Percentiles rank a stretch among this genome's conserved stretches.
Evolutionary conservation across 2,888 invertebrate genomes (phyloP).

Genomic region (Atherix ibis): DNA sequence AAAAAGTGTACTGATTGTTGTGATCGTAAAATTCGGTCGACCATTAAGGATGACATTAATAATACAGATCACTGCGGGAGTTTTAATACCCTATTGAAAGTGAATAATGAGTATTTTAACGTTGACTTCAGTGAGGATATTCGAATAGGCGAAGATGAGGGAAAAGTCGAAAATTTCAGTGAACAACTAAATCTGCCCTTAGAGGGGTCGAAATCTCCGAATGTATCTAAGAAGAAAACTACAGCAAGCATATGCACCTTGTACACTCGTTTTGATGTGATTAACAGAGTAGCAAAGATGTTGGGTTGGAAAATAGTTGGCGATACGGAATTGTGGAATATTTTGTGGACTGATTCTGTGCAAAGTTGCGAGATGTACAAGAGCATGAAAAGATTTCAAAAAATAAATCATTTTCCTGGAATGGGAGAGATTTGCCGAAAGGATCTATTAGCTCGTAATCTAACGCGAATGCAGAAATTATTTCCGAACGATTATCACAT

Average conservation of each 20-base stretch:
- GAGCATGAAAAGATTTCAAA: constrained; percentile 83
- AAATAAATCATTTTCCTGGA: constrained; percentile 86
- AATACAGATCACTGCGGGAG: too few species aligned
- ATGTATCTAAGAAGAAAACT: too few species aligned
- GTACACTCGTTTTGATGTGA: constrained; percentile 12
- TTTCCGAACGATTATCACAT: constrained; percentile 84
- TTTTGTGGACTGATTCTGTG: constrained; percentile 81
- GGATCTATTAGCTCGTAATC: constrained; percentile 73
- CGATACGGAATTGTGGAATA: constrained; percentile 73
- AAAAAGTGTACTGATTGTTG: too few species aligned
- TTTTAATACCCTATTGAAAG: too few species aligned
- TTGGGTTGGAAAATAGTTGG: constrained; percentile 37
- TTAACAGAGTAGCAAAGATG: constrained; percentile 24
- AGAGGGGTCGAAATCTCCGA: too few species aligned
- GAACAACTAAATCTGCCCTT: too few species aligned
- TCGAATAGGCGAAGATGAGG: too few species aligned
- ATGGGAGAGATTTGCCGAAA: constrained; percentile 82
- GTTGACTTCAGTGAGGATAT: too few species aligned
- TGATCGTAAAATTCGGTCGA: too few species aligned
- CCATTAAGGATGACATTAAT: too few species aligned
- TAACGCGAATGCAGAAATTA: constrained; percentile 75
- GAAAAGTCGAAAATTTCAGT: too few species aligned
- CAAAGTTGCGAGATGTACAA: constrained; percentile 75
- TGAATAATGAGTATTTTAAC: too few species aligned
- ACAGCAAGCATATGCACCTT: constrained; percentile 4